These are phyloP conservation scores for Molossus molossus DNA, from an alignment of 2,797 vertebrate genomes.

Conservation along the genomic window DNA sequence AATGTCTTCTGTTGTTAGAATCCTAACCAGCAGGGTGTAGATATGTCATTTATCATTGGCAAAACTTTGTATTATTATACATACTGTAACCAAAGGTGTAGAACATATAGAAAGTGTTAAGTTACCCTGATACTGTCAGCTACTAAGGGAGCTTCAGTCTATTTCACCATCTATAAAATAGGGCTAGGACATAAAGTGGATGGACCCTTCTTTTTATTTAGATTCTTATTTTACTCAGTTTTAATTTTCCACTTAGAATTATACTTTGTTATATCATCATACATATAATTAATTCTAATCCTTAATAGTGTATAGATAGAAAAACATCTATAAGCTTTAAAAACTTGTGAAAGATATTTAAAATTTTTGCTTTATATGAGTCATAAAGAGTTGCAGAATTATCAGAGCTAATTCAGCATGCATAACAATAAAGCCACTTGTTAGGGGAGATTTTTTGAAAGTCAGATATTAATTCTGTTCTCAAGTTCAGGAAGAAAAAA, in stretches of 20 bases:
- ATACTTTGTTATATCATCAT: background rate
- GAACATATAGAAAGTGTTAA: background rate
- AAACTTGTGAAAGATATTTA: background rate
- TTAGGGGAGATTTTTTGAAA: background rate
- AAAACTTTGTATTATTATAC: background rate
- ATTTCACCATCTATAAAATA: background rate
- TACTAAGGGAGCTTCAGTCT: background rate
- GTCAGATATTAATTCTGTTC: constrained; percentile 27
- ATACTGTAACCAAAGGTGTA: background rate
- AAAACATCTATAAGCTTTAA: constrained; percentile 16
- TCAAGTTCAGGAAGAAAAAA: background rate
- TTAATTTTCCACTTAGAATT: constrained; percentile 37
- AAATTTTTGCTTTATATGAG: background rate
- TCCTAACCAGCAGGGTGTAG: background rate
- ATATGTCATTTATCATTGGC: background rate
- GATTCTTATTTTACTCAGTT: background rate
- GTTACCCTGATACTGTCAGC: background rate
- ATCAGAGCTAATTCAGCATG: background rate
- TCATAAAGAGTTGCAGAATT: background rate
- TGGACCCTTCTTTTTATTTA: background rate
- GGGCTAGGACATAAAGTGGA: background rate
- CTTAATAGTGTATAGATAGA: background rate
- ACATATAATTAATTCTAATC: background rate
- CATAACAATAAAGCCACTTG: background rate
- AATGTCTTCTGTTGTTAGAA: background rate